Evolutionary conservation across 1,140 invertebrate genomes (phyloP), one percentile per base, ranked within the genome.

Genomic region (Marisa cornuarietis): DNA sequence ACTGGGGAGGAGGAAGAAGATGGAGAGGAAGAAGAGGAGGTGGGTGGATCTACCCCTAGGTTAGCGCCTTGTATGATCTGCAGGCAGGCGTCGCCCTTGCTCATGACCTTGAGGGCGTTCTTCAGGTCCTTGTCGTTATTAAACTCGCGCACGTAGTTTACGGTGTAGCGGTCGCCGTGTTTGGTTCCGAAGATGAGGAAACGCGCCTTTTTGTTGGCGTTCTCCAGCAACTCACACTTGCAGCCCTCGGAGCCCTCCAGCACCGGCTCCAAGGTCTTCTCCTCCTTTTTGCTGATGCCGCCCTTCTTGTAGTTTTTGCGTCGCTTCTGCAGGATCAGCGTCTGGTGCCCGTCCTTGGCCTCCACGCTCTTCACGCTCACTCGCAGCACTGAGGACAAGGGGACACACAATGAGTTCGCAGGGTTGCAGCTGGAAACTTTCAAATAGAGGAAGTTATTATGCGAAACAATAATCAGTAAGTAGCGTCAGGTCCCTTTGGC

Each of bases 171-270:
- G 26, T 89, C 84, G 20, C 89, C 89, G n/a, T 84, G 81, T 22
- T 85, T 87, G 74, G 88, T 85, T n/a, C 92, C 93, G 92, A 93
- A 93, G 51, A 93, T 89, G 49, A 93, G 90, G 82, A 91, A 93
- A 76, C 83, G 83, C 13, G 85, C 81, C 65, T 86, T 81, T 61
- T 77, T 77, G 24, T 84, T 85, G 24, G 83, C 82, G 54, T 81
- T 84, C 65, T 86, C 82, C 65, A 87, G 75, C 52, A 85, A 78
- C 10, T 85, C 82, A 31, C 88, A 87, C 80, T 91, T 92, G 83
- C 92, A 93, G 7, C 84, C 77, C 18, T 90, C 89, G 49, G 89
- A 88, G 66, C 89, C 87, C 66, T 91, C 89, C 63, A 92, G 86
- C n/a, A 85, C 82, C 13, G 92, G 85, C 1, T 84, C 85, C 16